Evolutionary conservation across 2,113 vertebrate species (phyloP).

Genomic region (Leptobrachium ailaonicum): DNA sequence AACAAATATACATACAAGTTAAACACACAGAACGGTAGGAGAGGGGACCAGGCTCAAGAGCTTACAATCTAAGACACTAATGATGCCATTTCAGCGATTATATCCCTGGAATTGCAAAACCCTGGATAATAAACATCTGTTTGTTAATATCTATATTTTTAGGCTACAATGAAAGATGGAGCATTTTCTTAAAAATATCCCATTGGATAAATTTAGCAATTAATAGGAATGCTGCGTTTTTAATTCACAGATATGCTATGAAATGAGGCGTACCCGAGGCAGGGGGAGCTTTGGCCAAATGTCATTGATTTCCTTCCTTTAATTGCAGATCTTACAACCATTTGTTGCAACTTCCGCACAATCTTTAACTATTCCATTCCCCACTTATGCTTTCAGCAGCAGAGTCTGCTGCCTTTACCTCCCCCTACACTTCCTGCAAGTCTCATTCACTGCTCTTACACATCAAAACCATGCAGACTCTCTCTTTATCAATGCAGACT

Average conservation of each 20-base stretch:
- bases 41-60: too few species aligned
- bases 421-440: slow-evolving; percentile 26
- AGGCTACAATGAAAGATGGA: too few species aligned
- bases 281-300: slow-evolving; percentile 14
- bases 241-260: not conserved
- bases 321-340: slow-evolving; percentile 35
- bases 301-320: slow-evolving; percentile 45
- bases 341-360: slow-evolving; percentile 49
- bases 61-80: too few species aligned
- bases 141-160: too few species aligned
- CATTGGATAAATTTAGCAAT: too few species aligned
- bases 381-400: not conserved
- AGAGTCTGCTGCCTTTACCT: slow-evolving; percentile 25
- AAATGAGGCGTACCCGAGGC: slow-evolving; percentile 35
- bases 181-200: too few species aligned
- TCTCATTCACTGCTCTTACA: not conserved
- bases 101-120: too few species aligned
- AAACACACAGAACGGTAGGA: too few species aligned
- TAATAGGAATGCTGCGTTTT: too few species aligned
- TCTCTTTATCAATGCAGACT: slow-evolving; percentile 3
- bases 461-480: not conserved
- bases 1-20: too few species aligned
- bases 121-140: too few species aligned
- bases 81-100: too few species aligned
- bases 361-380: slow-evolving; percentile 13